A percentile compares a stretch with the other conserved stretches of the same genome.
Evolutionary conservation across 2,888 invertebrate species (phyloP).

Genomic region (Shargacucullia verbasci): DNA sequence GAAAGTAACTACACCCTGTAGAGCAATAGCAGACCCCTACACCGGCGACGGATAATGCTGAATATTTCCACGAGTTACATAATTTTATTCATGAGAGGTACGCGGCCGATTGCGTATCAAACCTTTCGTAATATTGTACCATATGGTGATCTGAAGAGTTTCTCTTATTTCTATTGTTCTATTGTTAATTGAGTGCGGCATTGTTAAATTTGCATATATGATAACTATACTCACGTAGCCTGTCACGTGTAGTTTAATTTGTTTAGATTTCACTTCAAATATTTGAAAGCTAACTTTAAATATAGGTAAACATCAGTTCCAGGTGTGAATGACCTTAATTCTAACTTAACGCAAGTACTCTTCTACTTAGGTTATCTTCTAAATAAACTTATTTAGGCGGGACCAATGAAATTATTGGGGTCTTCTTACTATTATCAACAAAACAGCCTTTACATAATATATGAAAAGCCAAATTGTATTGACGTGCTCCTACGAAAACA

Average conservation of each 20-base stretch:
- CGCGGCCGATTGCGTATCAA: conserved; percentile 71
- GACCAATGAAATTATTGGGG: not conserved
- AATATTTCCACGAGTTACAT: conserved; percentile 80
- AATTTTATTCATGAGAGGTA: conserved; percentile 83
- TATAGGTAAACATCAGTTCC: too few species aligned
- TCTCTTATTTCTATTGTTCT: conserved; percentile 35
- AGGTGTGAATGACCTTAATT: not conserved
- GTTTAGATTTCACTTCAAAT: too few species aligned
- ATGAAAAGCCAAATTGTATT: conserved; percentile 25
- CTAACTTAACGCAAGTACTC: not conserved
- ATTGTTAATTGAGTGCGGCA: conserved; percentile 1
- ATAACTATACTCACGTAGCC: too few species aligned
- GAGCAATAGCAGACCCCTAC: conserved; percentile 77
- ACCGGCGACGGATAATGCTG: conserved; percentile 78
- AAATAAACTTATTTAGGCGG: conserved; percentile 2
- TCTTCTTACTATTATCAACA: conserved; percentile 1
- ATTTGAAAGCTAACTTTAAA: too few species aligned
- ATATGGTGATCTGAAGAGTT: conserved; percentile 51
- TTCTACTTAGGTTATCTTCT: not conserved
- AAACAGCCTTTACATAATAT: conserved; percentile 11
- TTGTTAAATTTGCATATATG: not conserved
- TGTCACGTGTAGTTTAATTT: too few species aligned
- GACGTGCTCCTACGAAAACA: conserved; percentile 27
- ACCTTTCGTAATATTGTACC: conserved; percentile 66
- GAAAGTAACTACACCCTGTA: conserved; percentile 85